Base-by-base conservation (phyloP, 2,888 invertebrate genomes). In the Bellardia bayeri region DNA sequence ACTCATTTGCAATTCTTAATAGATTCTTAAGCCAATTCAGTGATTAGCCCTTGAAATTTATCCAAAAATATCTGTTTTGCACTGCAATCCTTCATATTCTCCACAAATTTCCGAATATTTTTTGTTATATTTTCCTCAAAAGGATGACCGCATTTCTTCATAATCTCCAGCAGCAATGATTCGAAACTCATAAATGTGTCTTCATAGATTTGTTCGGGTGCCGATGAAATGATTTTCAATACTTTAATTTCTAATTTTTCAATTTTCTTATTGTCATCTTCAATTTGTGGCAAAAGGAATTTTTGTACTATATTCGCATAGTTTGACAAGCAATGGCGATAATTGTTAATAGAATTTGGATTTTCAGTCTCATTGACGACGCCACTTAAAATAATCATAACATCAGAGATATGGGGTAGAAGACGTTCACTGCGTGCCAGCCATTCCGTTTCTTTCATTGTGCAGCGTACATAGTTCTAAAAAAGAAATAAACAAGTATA, bases 381-480 rank as follows among this genome's bases (percentile, higher is more conserved):
- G 6, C 90, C 90, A 49, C 91, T 90, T n/a, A 92, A 85, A 8
- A 91, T 90, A 0, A 91, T 81, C 88, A 91, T 90, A 84, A 91
- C 90, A 87, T 91, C 90, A 13, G 92, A 90, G 45, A 92, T 90
- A 51, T 91, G 91, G 0, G 90, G 91, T 49, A 90, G 69, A 23
- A 92, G 89, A 6, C 88, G 89, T 74, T 90, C 88, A 82, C 91
- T 91, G 33, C 91, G 89, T 9, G 91, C 91, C 45, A 92, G 75
- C 92, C 91, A 92, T 86, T 91, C 91, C 3, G 90, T 91, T 89
- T 92, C 92, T 68, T 91, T 91, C 61, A 90, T 88, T 3, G 92
- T 92, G 42, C 92, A 92, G 14, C 92, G 91, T 6, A 92, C 91
- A 64, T 90, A 91, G 61, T 90, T 91, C 92, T 92, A 58, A 9